These are phyloP conservation scores for Zosterops pallidus DNA, from an alignment of 2,113 vertebrate species.

Conservation along the genomic window DNA sequence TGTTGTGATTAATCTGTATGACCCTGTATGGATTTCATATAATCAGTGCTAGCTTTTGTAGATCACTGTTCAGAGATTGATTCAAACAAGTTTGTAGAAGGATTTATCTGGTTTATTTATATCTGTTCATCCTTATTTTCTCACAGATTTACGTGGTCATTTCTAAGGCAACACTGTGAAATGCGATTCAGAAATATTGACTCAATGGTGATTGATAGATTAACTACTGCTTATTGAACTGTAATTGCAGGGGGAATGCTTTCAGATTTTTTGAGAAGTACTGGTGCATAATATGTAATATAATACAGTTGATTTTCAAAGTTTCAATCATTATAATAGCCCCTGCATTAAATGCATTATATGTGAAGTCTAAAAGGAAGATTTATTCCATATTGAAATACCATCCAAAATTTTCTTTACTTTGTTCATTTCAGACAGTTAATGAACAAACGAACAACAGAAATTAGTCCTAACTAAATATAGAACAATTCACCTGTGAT, in stretches of 20 bases:
- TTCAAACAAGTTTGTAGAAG: background rate
- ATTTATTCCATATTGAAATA: background rate
- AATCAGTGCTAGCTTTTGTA: background rate
- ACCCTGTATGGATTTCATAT: background rate
- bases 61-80: background rate
- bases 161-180: background rate
- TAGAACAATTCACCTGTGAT: background rate
- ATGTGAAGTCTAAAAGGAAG: background rate
- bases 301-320: background rate
- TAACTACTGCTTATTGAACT: background rate
- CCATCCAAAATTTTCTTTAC: background rate
- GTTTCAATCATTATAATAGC: background rate
- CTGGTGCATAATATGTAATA: background rate
- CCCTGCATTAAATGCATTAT: background rate
- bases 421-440: background rate
- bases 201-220: background rate
- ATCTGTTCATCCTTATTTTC: background rate
- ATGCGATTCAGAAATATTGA: background rate
- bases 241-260: background rate
- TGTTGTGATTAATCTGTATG: background rate
- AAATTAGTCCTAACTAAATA: background rate
- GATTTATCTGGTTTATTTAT: background rate
- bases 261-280: background rate
- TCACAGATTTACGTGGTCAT: background rate
- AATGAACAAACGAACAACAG: background rate